phyloP scores from a whole-genome alignment of 2,888 invertebrate species.

The Drosophila kambysellisi region DNA sequence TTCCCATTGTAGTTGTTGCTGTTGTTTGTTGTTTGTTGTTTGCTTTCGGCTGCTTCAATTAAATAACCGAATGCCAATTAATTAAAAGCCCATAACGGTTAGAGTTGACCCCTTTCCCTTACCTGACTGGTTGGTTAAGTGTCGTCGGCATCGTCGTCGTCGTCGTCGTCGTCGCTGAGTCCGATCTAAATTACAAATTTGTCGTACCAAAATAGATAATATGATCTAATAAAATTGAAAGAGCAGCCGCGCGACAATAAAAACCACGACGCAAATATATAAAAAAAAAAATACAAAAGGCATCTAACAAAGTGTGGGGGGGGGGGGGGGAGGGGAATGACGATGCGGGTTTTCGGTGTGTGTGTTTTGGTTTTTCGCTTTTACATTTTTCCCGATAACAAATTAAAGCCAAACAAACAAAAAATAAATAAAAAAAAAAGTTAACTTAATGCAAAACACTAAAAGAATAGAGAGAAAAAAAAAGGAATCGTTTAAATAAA shows the following conservation, averaged over 20 bases:
- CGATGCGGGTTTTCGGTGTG: slow-evolving; percentile 31
- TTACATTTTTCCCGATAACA: slow-evolving; percentile 54
- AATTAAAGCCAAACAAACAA: slow-evolving; percentile 28
- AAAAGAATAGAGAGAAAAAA: slow-evolving; percentile 1
- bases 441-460: slow-evolving; percentile 29
- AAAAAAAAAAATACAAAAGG: slow-evolving; percentile 39
- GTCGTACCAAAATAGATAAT: slow-evolving; percentile 79
- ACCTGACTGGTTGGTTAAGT: slow-evolving; percentile 31
- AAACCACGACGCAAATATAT: slow-evolving; percentile 55
- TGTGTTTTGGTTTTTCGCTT: slow-evolving; percentile 9
- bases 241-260: slow-evolving; percentile 74
- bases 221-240: slow-evolving; percentile 78
- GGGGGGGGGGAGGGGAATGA: slow-evolving; percentile 22
- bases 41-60: slow-evolving; percentile 62
- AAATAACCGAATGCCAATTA: slow-evolving; percentile 76
- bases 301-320: not conserved
- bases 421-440: slow-evolving; percentile 4
- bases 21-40: slow-evolving; percentile 10
- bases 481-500: slow-evolving; percentile 16
- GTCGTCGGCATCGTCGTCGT: slow-evolving; percentile 37
- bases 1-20: slow-evolving; percentile 6
- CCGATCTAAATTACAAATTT: slow-evolving; percentile 77
- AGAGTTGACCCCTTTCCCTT: slow-evolving; percentile 10
- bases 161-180: slow-evolving; percentile 32
- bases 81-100: slow-evolving; percentile 77